Conservation (phyloP, 2,113 vertebrate genomes). For the Baryphthengus martii region DNA sequence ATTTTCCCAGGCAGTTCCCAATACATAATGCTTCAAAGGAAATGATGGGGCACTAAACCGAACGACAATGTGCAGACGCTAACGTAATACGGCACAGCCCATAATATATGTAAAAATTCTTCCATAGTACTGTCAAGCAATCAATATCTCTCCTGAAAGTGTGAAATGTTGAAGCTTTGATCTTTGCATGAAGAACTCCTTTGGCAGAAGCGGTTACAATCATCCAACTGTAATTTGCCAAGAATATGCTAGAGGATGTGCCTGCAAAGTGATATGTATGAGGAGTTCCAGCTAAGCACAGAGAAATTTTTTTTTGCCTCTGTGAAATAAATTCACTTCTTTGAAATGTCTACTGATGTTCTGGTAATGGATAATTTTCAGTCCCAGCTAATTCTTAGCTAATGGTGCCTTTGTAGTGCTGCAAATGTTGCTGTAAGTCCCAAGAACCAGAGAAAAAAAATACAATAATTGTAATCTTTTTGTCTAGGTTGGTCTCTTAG, state of each 20-base stretch:
- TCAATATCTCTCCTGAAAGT: neutral
- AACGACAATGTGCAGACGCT: neutral
- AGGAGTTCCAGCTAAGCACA: neutral
- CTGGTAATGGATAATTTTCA: constrained; percentile 6
- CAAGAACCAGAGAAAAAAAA: neutral
- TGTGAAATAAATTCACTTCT: neutral
- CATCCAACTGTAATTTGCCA: neutral
- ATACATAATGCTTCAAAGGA: neutral
- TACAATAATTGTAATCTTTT: neutral
- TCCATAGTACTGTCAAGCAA: neutral
- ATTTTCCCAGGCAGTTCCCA: neutral
- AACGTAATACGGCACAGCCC: neutral
- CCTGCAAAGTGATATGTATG: neutral
- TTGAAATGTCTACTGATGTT: neutral
- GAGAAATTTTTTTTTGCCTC: neutral
- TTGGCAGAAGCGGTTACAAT: neutral
- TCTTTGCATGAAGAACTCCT: constrained; percentile 2
- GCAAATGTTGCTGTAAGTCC: neutral
- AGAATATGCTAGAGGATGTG: neutral
- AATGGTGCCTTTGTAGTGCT: neutral
- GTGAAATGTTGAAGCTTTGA: constrained; percentile 44
- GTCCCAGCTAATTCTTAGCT: neutral
- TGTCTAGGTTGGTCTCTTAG: constrained; percentile 69
- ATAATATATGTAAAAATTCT: neutral
- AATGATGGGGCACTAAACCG: neutral